Percentiles rank a stretch among this genome's conserved stretches.
Conservation (phyloP, 2,113 vertebrate species). For the Piaya cayana region DNA sequence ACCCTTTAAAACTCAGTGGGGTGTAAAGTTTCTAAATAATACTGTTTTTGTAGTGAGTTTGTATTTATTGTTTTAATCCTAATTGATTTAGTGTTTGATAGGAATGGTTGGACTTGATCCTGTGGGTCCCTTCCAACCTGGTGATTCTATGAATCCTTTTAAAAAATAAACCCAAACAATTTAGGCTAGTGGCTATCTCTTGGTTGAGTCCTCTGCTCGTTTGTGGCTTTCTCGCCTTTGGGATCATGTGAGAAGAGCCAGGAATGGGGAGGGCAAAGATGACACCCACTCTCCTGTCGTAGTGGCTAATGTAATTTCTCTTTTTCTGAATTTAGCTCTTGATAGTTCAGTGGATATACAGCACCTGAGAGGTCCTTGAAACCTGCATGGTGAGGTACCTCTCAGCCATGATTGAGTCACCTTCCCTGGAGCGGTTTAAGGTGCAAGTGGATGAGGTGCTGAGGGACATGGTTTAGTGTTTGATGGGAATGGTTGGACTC, state of each 20-base stretch:
- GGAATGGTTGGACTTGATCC: no score
- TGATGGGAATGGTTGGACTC: no score
- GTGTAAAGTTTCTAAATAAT: not conserved
- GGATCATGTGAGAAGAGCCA: not conserved
- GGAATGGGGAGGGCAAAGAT: not conserved
- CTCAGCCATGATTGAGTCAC: accelerated
- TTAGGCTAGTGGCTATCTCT: not conserved
- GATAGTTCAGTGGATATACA: not conserved
- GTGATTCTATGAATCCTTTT: no score
- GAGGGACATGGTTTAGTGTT: no score
- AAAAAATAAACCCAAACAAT: not conserved
- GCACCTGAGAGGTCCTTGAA: not conserved
- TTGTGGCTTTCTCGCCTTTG: not conserved
- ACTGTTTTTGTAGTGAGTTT: not conserved
- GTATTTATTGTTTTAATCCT: not conserved
- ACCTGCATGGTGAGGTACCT: not conserved
- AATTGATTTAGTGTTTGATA: no score
- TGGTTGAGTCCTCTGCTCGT: not conserved
- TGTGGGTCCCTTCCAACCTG: no score
- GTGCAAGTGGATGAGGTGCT: no score
- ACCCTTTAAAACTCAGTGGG: not conserved
- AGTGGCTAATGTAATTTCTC: not conserved
- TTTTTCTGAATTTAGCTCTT: not conserved
- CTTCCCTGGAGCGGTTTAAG: no score
- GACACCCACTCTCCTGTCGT: not conserved